Base-by-base conservation (phyloP, 2,888 invertebrate genomes). In the Catocala fraxini region DNA sequence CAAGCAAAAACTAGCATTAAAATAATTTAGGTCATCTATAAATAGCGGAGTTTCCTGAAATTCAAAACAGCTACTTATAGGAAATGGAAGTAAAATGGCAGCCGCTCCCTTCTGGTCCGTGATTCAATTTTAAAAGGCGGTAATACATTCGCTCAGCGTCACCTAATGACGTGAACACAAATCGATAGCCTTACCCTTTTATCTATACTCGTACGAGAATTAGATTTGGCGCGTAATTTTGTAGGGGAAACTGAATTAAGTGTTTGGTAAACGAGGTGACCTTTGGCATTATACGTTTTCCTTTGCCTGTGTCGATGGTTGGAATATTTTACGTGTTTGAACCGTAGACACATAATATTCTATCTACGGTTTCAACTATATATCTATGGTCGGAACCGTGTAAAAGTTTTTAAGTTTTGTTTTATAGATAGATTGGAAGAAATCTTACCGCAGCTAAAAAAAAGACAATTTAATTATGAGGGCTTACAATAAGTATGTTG, bases 111-210 rank as follows among this genome's bases (percentile, higher is more conserved):
- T 53, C 33, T 57, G 35, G 56, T 35, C 42, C 45, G 45, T 59
- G 53, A 74, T 60, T 55, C 49, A 62, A 48, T 49, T 43, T 46
- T 55, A 55, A 47, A 65, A 62, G 55, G 68, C 51, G 25, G 60
- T 46, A 41, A 45, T 15, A 35, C 25, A 39, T 47, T 47, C 15
- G 7, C 25, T 49, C 34, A 15, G 9, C 56, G 51, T 35, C 46
- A 55, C 34, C n/a, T 61, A 61, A 56, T 66, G 67, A 63, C 67
- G 61, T 63, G 53, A 59, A 45, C 1, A 25, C 15, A 47, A 56
- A 58, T 71, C 70, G 45, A 71, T 73, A 70, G 39, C 46, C 35
- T 51, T 35, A 46, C 45, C 15, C 43, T 5, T 45, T 45, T 25
- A 39, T 25, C 35, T 25, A 46, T 47, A 46, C 46, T 39, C 35